phyloP scores from a whole-genome alignment of 2,888 invertebrate genomes.

The Oasisia sp. region DNA sequence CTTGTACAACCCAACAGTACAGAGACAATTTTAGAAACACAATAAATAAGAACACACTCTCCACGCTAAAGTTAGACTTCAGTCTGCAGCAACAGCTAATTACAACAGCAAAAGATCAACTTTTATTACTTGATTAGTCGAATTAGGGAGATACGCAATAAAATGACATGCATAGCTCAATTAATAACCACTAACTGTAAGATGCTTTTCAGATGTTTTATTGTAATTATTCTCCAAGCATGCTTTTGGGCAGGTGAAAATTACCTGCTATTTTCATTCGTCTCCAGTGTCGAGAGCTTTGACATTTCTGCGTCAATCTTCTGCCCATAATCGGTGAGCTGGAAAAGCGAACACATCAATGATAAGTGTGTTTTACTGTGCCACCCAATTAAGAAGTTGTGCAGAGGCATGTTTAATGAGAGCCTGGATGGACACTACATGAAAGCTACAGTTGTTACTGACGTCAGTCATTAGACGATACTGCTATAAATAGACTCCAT shows the following conservation, averaged over 20 bases:
- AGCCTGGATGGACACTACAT: background rate
- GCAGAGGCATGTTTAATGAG: slow-evolving; percentile 5
- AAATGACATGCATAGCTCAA: background rate
- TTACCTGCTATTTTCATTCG: slow-evolving; percentile 70
- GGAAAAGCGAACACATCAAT: background rate
- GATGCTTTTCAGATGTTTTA: background rate
- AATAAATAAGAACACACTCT: background rate
- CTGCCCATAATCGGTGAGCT: slow-evolving; percentile 38
- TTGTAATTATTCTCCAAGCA: background rate
- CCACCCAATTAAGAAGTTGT: background rate
- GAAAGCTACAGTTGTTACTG: background rate
- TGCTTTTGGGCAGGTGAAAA: background rate
- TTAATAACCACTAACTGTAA: background rate
- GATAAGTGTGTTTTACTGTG: background rate
- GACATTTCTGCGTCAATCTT: slow-evolving; percentile 64
- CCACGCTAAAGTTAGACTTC: background rate
- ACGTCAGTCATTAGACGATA: background rate
- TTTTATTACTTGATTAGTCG: slow-evolving; percentile 17
- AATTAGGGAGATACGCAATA: background rate
- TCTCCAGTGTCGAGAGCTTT: slow-evolving; percentile 68
- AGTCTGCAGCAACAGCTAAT: background rate
- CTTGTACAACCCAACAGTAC: background rate
- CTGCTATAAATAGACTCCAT: background rate
- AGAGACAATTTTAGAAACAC: background rate
- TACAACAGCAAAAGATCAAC: background rate